Conservation (phyloP, 2,113 vertebrate genomes). For the Antidorcas marsupialis region DNA sequence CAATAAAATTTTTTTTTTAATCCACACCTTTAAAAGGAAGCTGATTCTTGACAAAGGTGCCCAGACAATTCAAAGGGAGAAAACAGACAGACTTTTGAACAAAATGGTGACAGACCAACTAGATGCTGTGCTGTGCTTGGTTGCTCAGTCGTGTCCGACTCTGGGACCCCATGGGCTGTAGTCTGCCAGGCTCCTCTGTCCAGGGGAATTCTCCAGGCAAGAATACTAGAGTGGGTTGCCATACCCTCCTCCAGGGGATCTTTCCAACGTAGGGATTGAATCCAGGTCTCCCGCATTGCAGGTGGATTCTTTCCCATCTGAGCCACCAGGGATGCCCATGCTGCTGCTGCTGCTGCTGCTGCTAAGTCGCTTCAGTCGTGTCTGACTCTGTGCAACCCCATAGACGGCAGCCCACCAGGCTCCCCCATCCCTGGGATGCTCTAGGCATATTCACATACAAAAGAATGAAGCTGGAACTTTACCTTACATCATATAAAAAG, state of each 20-base stretch:
- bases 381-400: too few relatives aligned
- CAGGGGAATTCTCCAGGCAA: neutral
- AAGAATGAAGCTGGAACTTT: neutral
- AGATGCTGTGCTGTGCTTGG: neutral
- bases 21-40: neutral
- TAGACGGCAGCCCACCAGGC: too few relatives aligned
- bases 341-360: too few relatives aligned
- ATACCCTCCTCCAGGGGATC: neutral
- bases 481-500: neutral
- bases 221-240: neutral
- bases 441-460: neutral
- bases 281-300: neutral
- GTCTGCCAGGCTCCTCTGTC: neutral
- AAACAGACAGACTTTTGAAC: neutral
- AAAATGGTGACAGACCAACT: neutral
- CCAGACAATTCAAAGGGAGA: neutral
- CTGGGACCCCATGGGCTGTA: neutral
- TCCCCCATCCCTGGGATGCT: too few relatives aligned
- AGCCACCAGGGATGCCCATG: neutral
- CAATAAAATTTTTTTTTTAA: neutral
- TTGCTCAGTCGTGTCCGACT: rapidly evolving
- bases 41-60: neutral
- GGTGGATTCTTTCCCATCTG: neutral
- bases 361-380: too few relatives aligned
- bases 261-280: neutral